A percentile compares a stretch with the other conserved stretches of the same genome.
These are phyloP conservation scores for Sula dactylatra DNA, from an alignment of 2,113 vertebrate genomes.

Conservation along the genomic window DNA sequence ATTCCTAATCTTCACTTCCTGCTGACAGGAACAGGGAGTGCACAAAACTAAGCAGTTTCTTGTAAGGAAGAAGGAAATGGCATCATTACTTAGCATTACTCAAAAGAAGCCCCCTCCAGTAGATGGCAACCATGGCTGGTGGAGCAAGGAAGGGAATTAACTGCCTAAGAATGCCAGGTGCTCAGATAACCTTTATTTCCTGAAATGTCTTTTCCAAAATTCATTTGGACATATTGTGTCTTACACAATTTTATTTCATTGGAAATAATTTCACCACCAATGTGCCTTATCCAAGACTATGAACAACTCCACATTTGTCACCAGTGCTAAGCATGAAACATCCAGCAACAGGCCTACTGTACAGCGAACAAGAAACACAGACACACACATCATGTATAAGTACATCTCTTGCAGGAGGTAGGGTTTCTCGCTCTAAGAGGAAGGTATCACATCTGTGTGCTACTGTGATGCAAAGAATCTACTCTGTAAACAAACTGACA, in stretches of 20 bases:
- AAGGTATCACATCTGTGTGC: not conserved
- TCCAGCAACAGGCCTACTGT: not conserved
- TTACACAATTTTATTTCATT: not conserved
- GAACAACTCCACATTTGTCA: not conserved
- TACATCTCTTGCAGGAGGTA: not conserved
- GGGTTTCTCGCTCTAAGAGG: not conserved
- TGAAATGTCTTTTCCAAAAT: not conserved
- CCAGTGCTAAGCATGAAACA: not conserved
- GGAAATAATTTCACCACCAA: not conserved
- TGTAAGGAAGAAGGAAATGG: not conserved
- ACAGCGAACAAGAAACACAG: not conserved
- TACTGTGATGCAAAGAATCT: not conserved
- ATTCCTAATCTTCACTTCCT: not conserved
- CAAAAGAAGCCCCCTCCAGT: not conserved
- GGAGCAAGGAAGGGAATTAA: not conserved
- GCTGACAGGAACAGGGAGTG: not conserved
- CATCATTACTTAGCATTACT: not conserved
- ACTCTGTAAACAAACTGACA: not conserved
- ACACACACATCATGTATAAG: accelerated
- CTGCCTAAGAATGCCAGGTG: accelerated
- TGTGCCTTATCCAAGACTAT: not conserved
- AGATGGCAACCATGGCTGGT: not conserved
- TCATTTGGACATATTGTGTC: not conserved
- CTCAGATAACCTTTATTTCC: not conserved
- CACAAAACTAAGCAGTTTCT: not conserved